Conservation (phyloP, 2,797 vertebrate species). For the Ceyx erithaca region DNA sequence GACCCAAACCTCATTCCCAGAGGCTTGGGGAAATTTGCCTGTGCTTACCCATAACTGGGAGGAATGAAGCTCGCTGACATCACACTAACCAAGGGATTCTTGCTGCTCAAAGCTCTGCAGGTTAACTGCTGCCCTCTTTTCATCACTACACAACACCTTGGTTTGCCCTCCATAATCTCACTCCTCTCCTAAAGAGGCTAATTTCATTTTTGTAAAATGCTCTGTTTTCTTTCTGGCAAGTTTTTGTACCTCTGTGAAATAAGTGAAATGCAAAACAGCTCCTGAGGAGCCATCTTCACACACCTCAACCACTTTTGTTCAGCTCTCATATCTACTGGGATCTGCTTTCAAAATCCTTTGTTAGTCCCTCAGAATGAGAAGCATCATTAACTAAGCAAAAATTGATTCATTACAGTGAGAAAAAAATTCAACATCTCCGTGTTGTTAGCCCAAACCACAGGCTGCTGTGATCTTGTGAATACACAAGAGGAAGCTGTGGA, state of each 20-base stretch:
- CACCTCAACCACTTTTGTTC: background rate
- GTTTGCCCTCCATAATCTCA: background rate
- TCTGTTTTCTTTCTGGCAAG: background rate
- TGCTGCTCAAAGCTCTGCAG: background rate
- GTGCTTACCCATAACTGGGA: background rate
- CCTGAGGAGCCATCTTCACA: background rate
- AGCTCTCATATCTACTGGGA: background rate
- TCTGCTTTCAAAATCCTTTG: slow-evolving; percentile 11
- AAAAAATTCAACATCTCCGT: background rate
- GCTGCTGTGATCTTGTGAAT: slow-evolving; percentile 29
- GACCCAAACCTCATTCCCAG: background rate
- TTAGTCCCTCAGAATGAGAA: slow-evolving; percentile 6
- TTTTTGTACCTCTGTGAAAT: slow-evolving; percentile 1
- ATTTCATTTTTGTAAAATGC: background rate
- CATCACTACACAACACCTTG: background rate
- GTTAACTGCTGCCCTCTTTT: background rate
- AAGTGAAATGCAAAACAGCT: slow-evolving; percentile 25
- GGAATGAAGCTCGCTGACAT: background rate
- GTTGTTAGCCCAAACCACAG: slow-evolving; percentile 5
- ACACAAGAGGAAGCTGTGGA: slow-evolving; percentile 26
- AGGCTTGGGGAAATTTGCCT: background rate
- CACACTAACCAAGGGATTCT: background rate
- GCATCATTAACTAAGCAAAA: slow-evolving; percentile 43
- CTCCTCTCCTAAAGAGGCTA: slow-evolving; percentile 1
- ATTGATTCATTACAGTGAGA: slow-evolving; percentile 18